Conservation (phyloP, 2,797 vertebrate genomes). For the Chloroceryle inda region DNA sequence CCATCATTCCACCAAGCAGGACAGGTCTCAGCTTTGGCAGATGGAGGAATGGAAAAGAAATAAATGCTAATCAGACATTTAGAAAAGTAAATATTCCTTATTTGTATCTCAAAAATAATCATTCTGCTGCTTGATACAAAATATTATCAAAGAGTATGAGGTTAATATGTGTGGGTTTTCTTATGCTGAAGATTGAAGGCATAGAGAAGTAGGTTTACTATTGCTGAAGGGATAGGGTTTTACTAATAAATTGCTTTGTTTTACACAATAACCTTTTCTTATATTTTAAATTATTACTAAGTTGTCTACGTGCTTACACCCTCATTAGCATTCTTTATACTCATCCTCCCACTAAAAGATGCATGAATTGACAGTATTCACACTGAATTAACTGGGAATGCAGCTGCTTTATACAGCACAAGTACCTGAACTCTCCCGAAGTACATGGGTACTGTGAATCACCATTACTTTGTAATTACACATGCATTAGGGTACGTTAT, state of each 20-base stretch:
- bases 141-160: not conserved
- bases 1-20: not conserved
- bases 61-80: not conserved
- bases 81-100: not conserved
- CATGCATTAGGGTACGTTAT: not conserved
- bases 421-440: not conserved
- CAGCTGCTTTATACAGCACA: not conserved
- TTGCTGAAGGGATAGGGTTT: not conserved
- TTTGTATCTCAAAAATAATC: not conserved
- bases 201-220: not conserved
- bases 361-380: not conserved
- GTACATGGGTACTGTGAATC: fast-evolving
- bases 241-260: not conserved
- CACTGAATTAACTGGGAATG: not conserved
- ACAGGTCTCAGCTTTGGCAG: not conserved
- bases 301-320: not conserved
- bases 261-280: not conserved
- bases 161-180: not conserved
- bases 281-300: not conserved
- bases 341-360: not conserved
- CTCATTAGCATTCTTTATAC: not conserved
- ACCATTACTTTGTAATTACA: not conserved
- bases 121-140: not conserved
- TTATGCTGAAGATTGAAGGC: fast-evolving
- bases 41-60: not conserved